Percentiles rank a stretch among this genome's conserved stretches.
phyloP scores from a whole-genome alignment of 2,113 vertebrate species.

The Neopipo cinnamomea region DNA sequence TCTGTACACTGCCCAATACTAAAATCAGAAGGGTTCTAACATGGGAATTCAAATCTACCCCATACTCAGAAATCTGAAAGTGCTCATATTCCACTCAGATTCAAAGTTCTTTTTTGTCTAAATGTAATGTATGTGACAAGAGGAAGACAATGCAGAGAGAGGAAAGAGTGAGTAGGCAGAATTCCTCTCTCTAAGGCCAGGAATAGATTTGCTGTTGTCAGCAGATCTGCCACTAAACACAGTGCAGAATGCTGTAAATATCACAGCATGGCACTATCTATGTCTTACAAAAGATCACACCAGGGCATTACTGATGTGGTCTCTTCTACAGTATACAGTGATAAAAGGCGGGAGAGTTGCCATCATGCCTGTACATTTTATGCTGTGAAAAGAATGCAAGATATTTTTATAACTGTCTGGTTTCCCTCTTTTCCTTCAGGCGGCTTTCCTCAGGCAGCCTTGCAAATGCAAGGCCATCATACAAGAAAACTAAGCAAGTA shows the following conservation, averaged over 20 bases:
- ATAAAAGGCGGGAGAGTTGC: not conserved
- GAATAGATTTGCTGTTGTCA: constrained; percentile 44
- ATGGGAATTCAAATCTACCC: not conserved
- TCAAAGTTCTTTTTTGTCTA: not conserved
- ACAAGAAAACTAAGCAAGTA: not conserved
- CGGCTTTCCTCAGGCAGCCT: not conserved
- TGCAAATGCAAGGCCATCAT: constrained; percentile 12
- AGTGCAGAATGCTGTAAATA: not conserved
- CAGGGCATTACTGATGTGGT: not conserved
- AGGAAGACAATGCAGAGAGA: not conserved
- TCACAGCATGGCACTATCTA: not conserved
- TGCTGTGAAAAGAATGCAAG: not conserved
- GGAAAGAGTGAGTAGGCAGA: constrained; percentile 36
- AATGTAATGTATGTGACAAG: not conserved
- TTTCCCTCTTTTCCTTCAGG: not conserved
- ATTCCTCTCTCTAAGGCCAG: not conserved
- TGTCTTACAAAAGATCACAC: not conserved
- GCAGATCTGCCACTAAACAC: constrained; percentile 27
- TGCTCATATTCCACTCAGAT: not conserved
- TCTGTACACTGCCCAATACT: constrained; percentile 3
- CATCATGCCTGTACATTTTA: not conserved
- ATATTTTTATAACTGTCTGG: constrained; percentile 11
- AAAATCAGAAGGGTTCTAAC: not conserved
- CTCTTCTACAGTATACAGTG: not conserved
- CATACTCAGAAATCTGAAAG: not conserved